Percentiles rank a stretch among this genome's conserved stretches.
phyloP scores from a whole-genome alignment of 2,113 vertebrate species.

The Pipa parva region DNA sequence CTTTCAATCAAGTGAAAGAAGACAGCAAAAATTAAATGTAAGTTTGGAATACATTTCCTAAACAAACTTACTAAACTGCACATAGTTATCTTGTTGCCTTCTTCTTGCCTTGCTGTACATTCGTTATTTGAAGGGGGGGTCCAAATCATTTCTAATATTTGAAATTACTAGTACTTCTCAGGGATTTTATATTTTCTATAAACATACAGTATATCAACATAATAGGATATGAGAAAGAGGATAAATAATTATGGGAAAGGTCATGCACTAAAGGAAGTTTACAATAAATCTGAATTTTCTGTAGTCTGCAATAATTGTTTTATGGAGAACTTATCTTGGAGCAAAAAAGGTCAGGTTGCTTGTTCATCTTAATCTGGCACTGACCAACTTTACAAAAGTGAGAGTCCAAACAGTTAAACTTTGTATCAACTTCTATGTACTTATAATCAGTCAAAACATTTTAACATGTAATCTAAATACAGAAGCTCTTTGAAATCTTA shows the following conservation, averaged over 20 bases:
- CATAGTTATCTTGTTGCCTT: not conserved
- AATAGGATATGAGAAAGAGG: not conserved
- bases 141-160: too few species aligned
- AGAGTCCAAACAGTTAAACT: constrained; percentile 49
- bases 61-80: not conserved
- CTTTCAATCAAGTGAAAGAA: not conserved
- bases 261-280: not conserved
- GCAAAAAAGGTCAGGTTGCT: constrained; percentile 12
- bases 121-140: too few species aligned
- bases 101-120: too few species aligned
- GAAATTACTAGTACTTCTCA: not conserved
- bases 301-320: constrained; percentile 1
- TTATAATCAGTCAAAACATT: constrained; percentile 73
- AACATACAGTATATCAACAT: not conserved
- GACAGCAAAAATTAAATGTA: not conserved
- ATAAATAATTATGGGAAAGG: not conserved
- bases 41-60: not conserved
- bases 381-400: constrained; percentile 25
- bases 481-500: constrained; percentile 67
- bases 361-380: constrained; percentile 3
- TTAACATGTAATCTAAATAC: constrained; percentile 52
- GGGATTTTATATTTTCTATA: not conserved
- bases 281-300: not conserved
- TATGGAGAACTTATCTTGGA: not conserved
- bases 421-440: constrained; percentile 51